Percentiles rank a stretch among this genome's conserved stretches.
Conservation (phyloP, 2,113 vertebrate species). For the Microtus pennsylvanicus region DNA sequence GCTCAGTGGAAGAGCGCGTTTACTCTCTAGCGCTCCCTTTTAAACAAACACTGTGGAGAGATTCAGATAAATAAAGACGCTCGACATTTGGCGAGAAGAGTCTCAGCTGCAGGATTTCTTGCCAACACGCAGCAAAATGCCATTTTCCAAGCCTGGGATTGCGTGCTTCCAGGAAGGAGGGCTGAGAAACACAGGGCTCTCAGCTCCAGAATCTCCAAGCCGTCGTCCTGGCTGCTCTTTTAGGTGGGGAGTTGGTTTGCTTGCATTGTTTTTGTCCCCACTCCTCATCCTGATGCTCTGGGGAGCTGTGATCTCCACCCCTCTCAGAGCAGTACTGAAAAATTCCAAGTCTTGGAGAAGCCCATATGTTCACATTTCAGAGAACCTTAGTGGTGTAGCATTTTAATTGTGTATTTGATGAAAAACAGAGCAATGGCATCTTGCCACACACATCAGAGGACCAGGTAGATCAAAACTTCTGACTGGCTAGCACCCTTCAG, state of each 20-base stretch:
- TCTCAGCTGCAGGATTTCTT: constrained; percentile 80
- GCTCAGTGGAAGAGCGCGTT: constrained; percentile 82
- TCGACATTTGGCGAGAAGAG: constrained; percentile 80
- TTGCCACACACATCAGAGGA: background rate
- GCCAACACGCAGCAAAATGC: constrained; percentile 80
- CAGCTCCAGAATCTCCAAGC: constrained; percentile 42
- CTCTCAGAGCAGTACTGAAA: background rate
- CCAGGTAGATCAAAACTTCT: background rate
- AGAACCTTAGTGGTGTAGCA: constrained; percentile 64
- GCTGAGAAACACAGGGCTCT: constrained; percentile 64
- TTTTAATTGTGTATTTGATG: constrained; percentile 73
- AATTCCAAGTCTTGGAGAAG: constrained; percentile 47
- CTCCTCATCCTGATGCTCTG: background rate
- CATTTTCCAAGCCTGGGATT: constrained; percentile 72
- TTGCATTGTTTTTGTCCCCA: background rate
- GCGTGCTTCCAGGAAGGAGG: constrained; percentile 68
- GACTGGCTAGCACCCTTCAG: background rate
- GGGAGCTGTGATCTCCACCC: background rate
- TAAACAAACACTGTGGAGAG: constrained; percentile 84
- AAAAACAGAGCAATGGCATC: constrained; percentile 50
- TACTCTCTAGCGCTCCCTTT: constrained; percentile 80
- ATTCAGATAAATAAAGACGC: constrained; percentile 84
- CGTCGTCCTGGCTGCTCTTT: constrained; percentile 72
- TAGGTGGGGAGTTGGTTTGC: constrained; percentile 36
- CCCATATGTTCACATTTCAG: constrained; percentile 67